Evolutionary conservation across 2,797 vertebrate species (phyloP), one percentile per base, ranked within the genome.

Genomic region (Silurus lanzhouensis): DNA sequence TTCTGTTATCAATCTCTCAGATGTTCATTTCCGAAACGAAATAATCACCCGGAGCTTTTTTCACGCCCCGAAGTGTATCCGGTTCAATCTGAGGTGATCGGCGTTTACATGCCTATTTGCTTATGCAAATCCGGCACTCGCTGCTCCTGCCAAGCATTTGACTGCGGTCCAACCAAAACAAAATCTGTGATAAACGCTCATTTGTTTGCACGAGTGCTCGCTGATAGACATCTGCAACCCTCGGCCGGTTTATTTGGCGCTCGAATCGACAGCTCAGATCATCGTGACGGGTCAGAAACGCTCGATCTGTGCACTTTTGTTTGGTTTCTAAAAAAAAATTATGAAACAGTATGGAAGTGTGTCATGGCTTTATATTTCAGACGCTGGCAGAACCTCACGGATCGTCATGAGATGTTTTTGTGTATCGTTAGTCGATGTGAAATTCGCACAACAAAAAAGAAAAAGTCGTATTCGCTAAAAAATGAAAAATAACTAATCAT

Each of bases 91-190:
- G 27, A 84, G 84, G 82, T 86, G 84, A 87, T 81, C 82, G 71
- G 67, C 83, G 60, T 90, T 87, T 88, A 84, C 87, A 86, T 88
- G 82, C 81, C 57, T 60, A 89, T 90, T 90, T 90, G 84, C 87
- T 86, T 86, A 88, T 89, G 87, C 84, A 90, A 90, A 89, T 80
- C 20, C 2, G 0, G 58, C 67, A 85, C 83, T 86, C 81, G 70
- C 75, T 76, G 48, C 57, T 66, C 60, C 5, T 10, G 70, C 81
- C 67, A 85, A 87, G 85, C 74, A 88, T 77, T 84, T 75, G 87
- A 86, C 85, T 85, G 78, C 8, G 77, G 61, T 82, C 67, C 83
- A 86, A 60, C 58, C n/a, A 83, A 89, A 90, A 86, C 81, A 74
- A 83, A 64, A 55, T 63, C 22, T 22, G 83, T 44, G 84, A 85